Evolutionary conservation across 2,113 vertebrate species (phyloP), one percentile per base, ranked within the genome.

Genomic region (Paratilapia polleni): DNA sequence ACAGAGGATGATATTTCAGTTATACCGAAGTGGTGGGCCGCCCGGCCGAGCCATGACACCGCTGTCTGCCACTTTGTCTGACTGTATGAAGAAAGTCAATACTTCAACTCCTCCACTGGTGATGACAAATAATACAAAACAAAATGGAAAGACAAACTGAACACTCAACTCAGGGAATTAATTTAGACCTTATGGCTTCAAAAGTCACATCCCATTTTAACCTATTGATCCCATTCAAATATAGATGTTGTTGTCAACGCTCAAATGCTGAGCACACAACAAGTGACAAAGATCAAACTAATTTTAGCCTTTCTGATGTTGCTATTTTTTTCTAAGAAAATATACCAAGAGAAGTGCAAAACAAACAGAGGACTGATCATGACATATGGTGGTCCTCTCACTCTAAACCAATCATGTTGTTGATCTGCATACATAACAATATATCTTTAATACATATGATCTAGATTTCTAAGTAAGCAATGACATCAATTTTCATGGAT

Each of bases 201-300:
- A 61, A 61, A 34, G 59, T 61, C 28, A 11, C 15, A 11, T 20
- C 28, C 36, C 36, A 36, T 17, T 63, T 0, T 63, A 63, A 63
- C 19, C 61, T 38, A 63, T 19, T 8, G 34, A 14, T 14, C 9
- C 2, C 4, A 63, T 63, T 63, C 61, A 1, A 63, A 20, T 11
- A 63, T 62, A 11, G 0, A 36, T 31, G 36, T 36, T 1, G 0
- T 4, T 36, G 3, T 43, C 12, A 13, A 3, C 14, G 34, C 34
- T 4, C 34, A 34, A 34, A 34, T 34, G 34, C 4, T 34, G 6
- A 34, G 34, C 34, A 34, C 34, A 34, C 34, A 34, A 34, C 34
- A 34, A 34, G 34, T 34, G 34, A 34, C 34, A 34, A 34, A 34
- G 34, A 34, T 6, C 34, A 34, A 34, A 34, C 34, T 4, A 34